These are phyloP conservation scores for Globodera rostochiensis DNA, from an alignment of 1,140 invertebrate species.

Conservation along the genomic window DNA sequence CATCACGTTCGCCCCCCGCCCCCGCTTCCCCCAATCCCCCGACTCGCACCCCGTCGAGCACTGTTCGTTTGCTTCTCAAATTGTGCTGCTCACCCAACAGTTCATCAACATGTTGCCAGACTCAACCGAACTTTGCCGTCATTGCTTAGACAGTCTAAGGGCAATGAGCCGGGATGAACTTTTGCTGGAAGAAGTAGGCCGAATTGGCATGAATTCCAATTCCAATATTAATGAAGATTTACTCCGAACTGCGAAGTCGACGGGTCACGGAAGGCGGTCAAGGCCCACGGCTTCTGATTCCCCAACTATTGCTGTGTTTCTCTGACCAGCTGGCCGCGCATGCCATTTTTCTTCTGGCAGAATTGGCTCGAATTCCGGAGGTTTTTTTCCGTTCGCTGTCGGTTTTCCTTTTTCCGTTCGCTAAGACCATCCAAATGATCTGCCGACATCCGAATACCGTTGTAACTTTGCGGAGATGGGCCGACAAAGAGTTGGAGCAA, in stretches of 20 bases:
- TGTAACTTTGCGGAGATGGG: slow-evolving; percentile 21
- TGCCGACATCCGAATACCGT: slow-evolving; percentile 14
- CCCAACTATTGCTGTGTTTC: slow-evolving; percentile 29
- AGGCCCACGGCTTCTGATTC: slow-evolving; percentile 15
- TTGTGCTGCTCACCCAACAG: slow-evolving; percentile 3
- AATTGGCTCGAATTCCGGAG: slow-evolving; percentile 32
- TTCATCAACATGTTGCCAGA: slow-evolving; percentile 16
- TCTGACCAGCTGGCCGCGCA: slow-evolving; percentile 19
- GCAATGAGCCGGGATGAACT: slow-evolving; percentile 24
- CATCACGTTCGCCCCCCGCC: not conserved
- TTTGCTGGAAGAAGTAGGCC: slow-evolving; percentile 14
- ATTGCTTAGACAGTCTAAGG: slow-evolving; percentile 15
- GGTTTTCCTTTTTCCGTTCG: not conserved
- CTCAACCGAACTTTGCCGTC: slow-evolving; percentile 18
- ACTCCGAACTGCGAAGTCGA: slow-evolving; percentile 5
- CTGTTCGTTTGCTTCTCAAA: slow-evolving; percentile 20
- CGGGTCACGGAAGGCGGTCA: slow-evolving; percentile 10
- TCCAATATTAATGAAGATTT: slow-evolving; percentile 7
- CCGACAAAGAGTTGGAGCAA: not conserved
- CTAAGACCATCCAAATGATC: slow-evolving; percentile 15
- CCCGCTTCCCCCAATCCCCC: not conserved
- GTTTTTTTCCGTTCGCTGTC: not conserved
- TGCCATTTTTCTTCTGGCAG: slow-evolving; percentile 20
- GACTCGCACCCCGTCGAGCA: slow-evolving; percentile 11
- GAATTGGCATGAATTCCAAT: not conserved